Conservation (phyloP, 2,797 vertebrate species). For the Arctocebus calabarensis region DNA sequence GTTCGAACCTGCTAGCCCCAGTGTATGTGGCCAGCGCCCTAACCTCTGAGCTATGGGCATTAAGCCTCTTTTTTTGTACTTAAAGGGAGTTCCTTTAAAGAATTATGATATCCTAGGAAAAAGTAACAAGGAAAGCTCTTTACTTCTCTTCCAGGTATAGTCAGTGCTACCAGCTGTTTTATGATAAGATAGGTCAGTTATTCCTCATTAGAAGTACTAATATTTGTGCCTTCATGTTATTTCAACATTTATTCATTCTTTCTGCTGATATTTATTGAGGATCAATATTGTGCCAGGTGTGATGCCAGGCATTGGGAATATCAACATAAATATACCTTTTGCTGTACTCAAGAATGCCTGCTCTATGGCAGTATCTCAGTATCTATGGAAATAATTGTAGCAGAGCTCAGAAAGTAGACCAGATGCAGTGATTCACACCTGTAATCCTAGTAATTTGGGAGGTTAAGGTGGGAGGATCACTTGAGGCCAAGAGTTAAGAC, state of each 20-base stretch:
- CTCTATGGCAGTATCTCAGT: not conserved
- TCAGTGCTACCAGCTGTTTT: not conserved
- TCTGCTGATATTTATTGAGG: not conserved
- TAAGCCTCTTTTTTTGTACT: not conserved
- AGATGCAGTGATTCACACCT: not conserved
- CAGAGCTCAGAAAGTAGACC: not conserved
- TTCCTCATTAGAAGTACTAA: constrained; percentile 17
- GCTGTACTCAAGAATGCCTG: not conserved
- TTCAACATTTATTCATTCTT: constrained; percentile 46
- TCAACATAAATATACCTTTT: not conserved
- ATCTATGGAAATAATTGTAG: not conserved
- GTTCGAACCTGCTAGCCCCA: no score
- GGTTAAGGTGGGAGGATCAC: not conserved
- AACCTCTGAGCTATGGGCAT: no score
- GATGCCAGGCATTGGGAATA: not conserved
- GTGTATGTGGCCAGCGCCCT: no score
- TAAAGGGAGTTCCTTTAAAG: constrained; percentile 46
- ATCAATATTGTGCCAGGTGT: not conserved
- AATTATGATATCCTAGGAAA: not conserved
- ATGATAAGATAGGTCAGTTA: not conserved
- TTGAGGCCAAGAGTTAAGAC: not conserved
- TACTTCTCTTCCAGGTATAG: not conserved
- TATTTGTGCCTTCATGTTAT: constrained; percentile 20
- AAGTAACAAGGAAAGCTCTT: not conserved
- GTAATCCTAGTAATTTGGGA: not conserved